Conservation (phyloP, 2,888 invertebrate genomes). For the Tortricodes alternella region DNA sequence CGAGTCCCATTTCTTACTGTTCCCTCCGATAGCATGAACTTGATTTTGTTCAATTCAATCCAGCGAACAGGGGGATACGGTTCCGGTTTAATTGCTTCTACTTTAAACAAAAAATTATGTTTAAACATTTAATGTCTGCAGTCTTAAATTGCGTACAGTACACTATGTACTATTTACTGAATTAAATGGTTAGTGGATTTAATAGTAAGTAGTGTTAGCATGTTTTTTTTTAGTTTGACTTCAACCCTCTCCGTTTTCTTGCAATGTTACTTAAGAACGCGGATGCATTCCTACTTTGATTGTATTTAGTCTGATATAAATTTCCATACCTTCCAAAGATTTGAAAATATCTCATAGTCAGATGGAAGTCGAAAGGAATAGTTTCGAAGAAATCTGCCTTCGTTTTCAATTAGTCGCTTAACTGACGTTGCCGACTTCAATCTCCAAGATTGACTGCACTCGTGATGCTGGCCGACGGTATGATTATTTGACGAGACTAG, state of each 20-base stretch:
- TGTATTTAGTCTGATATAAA: slow-evolving; percentile 10
- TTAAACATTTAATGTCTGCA: background rate
- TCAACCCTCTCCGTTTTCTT: slow-evolving; percentile 8
- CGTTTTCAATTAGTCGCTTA: slow-evolving; percentile 54
- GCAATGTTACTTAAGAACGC: slow-evolving; percentile 9
- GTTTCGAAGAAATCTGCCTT: slow-evolving; percentile 43
- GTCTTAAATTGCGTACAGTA: slow-evolving; percentile 4
- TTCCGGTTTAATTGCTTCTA: slow-evolving; percentile 16
- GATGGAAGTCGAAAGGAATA: slow-evolving; percentile 35
- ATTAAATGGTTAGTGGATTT: no score
- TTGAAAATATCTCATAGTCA: slow-evolving; percentile 33
- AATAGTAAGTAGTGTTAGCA: background rate
- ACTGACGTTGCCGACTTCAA: slow-evolving; percentile 38
- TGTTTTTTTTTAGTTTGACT: slow-evolving; percentile 4
- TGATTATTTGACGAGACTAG: slow-evolving; percentile 1
- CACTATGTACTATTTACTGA: no score
- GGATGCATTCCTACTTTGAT: slow-evolving; percentile 10
- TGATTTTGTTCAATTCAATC: slow-evolving; percentile 26
- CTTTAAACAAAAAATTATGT: background rate
- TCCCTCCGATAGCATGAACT: slow-evolving; percentile 24
- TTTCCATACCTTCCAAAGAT: slow-evolving; percentile 20
- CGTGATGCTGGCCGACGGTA: slow-evolving; percentile 1
- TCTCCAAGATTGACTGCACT: slow-evolving; percentile 20
- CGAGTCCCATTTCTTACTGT: slow-evolving; percentile 27
- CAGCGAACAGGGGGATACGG: slow-evolving; percentile 22